Evolutionary conservation across 1,140 invertebrate genomes (phyloP).

Genomic region (Uloborus diversus): DNA sequence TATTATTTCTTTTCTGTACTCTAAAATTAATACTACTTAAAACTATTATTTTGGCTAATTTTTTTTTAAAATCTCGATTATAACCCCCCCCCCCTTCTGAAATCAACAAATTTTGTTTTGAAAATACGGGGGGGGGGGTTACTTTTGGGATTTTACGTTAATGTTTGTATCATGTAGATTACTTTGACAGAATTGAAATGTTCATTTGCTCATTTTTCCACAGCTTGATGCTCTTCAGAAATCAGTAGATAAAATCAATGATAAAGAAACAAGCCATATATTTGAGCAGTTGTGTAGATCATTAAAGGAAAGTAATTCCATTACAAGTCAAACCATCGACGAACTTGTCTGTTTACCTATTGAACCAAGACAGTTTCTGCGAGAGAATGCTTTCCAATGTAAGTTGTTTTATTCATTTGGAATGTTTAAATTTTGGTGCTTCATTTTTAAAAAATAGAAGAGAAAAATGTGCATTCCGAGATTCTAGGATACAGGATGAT

Average conservation of each 20-base stretch:
- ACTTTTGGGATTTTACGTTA: no score
- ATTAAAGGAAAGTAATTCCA: conserved; percentile 51
- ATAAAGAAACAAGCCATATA: conserved; percentile 53
- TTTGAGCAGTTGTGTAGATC: conserved; percentile 56
- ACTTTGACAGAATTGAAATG: no score
- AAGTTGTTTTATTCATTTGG: conserved; percentile 15
- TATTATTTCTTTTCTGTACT: no score
- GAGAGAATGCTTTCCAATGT: conserved; percentile 22
- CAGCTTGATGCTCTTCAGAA: conserved; percentile 44
- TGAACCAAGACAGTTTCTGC: conserved; percentile 9
- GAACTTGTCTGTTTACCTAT: conserved; percentile 49
- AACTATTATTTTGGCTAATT: no score
- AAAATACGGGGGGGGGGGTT: no score
- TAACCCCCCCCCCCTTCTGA: no score
- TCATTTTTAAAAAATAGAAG: background rate
- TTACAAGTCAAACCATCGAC: conserved; percentile 45
- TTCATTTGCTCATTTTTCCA: no score
- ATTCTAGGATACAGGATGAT: background rate
- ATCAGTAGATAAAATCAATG: conserved; percentile 49
- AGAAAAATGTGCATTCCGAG: background rate
- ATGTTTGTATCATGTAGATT: no score
- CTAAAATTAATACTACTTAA: no score
- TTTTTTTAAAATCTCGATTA: no score
- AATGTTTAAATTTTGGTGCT: background rate
- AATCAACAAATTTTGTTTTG: no score